Base-by-base conservation (phyloP, 2,797 vertebrate species). In the Alauda arvensis region DNA sequence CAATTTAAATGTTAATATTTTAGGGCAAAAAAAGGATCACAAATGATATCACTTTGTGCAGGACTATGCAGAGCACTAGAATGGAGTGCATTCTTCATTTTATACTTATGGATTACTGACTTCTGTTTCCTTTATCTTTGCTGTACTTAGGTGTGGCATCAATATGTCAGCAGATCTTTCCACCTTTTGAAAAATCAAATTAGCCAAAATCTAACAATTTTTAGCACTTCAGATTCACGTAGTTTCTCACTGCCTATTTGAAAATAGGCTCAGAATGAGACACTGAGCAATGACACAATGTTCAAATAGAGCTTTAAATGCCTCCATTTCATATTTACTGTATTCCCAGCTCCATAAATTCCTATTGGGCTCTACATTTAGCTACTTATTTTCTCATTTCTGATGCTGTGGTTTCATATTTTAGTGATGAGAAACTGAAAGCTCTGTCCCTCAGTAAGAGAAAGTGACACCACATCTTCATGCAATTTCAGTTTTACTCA, bases 331-430 rank as follows among this genome's bases (percentile, higher is more conserved):
- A 72, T 65, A 88, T 87, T 92, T 93, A 66, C 82, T 79, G 40
- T 81, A 87, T 92, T 83, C 69, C 40, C 15, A 45, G 76, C 37
- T 86, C 66, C 72, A 94, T 93, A 94, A 93, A 95, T 90, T 83
- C 59, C 26, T 37, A 80, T 68, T 85, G 90, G 28, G 4, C 48
- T 81, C 71, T 76, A 81, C 70, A 48, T 81, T 88, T 76, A 92
- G 93, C 82, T 91, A 39, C 72, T 56, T 83, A 90, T 87, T 94
- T 94, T 93, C 91, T 94, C 95, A 94, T 95, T 92, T 85, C 66
- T 53, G 46, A 77, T 80, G 65, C 85, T 68, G 83, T 72, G 80
- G 85, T 85, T 89, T 94, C 85, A 92, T 88, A 94, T 93, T 94
- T 95, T 93, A 95, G 91, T 55, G 87, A 78, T 85, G 92, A 94